Conservation (phyloP, 2,797 vertebrate genomes). For the Sebastes kiyomatsui region DNA sequence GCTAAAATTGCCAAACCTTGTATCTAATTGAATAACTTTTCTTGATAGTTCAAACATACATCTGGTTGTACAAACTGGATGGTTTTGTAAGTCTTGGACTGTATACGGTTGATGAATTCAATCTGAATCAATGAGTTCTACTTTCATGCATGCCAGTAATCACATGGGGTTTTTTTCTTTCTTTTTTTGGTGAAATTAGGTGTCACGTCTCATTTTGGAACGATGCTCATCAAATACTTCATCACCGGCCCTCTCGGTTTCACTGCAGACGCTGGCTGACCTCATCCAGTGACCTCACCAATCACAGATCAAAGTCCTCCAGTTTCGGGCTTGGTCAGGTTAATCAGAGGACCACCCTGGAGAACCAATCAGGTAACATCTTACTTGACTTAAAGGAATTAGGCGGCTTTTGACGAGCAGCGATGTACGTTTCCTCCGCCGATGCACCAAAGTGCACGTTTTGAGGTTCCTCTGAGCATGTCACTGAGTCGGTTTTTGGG, state of each 20-base stretch:
- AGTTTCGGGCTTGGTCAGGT: slow-evolving; percentile 58
- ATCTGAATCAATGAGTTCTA: slow-evolving; percentile 32
- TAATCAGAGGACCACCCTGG: slow-evolving; percentile 75
- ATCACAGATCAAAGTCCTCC: slow-evolving; percentile 70
- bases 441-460: slow-evolving; percentile 6
- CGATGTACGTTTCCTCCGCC: slow-evolving; percentile 11
- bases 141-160: slow-evolving; percentile 36
- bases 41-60: background rate
- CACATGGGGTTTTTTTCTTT: background rate
- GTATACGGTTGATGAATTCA: slow-evolving; percentile 24
- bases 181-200: slow-evolving; percentile 43
- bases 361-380: slow-evolving; percentile 74
- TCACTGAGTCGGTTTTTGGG: slow-evolving; percentile 12
- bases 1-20: background rate
- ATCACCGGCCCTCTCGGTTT: slow-evolving; percentile 56
- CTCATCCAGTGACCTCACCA: slow-evolving; percentile 67
- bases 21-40: background rate
- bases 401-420: slow-evolving; percentile 38
- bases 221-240: slow-evolving; percentile 58
- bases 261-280: slow-evolving; percentile 56
- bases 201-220: slow-evolving; percentile 63
- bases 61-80: background rate
- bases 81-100: background rate
- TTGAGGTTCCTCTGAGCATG: slow-evolving; percentile 26
- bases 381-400: slow-evolving; percentile 64